These are phyloP conservation scores for Strix uralensis DNA, from an alignment of 2,113 vertebrate genomes.

Conservation along the genomic window DNA sequence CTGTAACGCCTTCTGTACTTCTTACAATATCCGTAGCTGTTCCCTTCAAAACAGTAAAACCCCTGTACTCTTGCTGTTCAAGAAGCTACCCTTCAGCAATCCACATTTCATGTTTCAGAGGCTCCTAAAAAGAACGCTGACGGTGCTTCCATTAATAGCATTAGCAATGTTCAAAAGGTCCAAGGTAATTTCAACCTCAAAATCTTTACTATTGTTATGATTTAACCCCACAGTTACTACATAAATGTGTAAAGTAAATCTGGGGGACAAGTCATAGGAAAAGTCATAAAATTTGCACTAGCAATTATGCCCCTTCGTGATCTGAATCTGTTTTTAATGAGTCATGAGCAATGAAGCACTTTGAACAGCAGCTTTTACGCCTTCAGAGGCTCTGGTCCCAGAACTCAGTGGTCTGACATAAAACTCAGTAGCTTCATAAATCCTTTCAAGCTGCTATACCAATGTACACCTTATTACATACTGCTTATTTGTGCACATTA, in stretches of 20 bases:
- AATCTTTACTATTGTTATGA: neutral
- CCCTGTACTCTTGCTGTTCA: neutral
- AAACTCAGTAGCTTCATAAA: neutral
- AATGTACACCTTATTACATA: neutral
- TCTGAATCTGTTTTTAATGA: neutral
- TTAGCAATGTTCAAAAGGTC: neutral
- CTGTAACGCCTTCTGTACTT: neutral
- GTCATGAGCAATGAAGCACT: neutral
- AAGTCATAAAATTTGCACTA: neutral
- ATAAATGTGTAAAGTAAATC: neutral
- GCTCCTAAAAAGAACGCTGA: neutral
- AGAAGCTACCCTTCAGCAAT: neutral
- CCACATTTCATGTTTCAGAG: neutral
- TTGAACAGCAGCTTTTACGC: neutral
- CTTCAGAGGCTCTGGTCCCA: neutral
- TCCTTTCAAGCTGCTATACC: neutral
- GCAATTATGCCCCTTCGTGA: neutral
- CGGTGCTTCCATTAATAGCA: neutral
- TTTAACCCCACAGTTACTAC: neutral
- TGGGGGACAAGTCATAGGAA: neutral
- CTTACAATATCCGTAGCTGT: neutral
- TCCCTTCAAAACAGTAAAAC: neutral
- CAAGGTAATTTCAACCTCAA: neutral
- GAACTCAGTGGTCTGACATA: neutral
- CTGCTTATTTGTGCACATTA: neutral